Evolutionary conservation across 2,113 vertebrate genomes (phyloP).

Genomic region (Mobula birostris): DNA sequence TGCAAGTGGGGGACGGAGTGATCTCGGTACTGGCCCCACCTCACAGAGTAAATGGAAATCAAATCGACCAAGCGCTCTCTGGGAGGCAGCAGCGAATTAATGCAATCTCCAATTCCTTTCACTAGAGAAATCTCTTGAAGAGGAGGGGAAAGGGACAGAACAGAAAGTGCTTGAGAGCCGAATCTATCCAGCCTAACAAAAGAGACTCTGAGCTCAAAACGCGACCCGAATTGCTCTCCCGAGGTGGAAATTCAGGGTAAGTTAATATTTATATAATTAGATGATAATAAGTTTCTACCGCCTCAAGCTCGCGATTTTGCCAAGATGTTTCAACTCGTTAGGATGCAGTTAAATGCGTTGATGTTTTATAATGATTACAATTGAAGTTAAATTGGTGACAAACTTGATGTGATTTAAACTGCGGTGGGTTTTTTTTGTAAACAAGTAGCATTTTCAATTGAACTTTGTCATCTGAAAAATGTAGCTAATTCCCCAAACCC

Average conservation of each 20-base stretch:
- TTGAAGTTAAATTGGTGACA: neutral
- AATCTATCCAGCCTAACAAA: conserved; percentile 11
- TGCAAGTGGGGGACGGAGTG: neutral
- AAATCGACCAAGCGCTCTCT: conserved; percentile 13
- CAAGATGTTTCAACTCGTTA: neutral
- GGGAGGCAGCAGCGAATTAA: conserved; percentile 22
- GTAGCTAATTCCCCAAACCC: neutral
- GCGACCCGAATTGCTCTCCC: neutral
- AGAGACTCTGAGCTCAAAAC: neutral
- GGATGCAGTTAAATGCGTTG: neutral
- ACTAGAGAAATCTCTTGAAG: conserved; percentile 36
- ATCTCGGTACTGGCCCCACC: neutral
- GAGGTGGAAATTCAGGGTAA: conserved; percentile 1
- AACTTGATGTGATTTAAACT: neutral
- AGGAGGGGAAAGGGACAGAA: conserved; percentile 12
- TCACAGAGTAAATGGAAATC: conserved; percentile 25
- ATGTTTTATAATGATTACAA: neutral
- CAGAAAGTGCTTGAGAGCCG: neutral
- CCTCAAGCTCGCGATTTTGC: neutral
- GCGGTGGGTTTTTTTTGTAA: neutral
- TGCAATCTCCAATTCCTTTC: conserved; percentile 26
- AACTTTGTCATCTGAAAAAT: neutral
- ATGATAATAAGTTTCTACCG: neutral
- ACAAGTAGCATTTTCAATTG: neutral
- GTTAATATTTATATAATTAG: neutral